Conservation (phyloP, 2,797 vertebrate species). For the Hirundo rustica region DNA sequence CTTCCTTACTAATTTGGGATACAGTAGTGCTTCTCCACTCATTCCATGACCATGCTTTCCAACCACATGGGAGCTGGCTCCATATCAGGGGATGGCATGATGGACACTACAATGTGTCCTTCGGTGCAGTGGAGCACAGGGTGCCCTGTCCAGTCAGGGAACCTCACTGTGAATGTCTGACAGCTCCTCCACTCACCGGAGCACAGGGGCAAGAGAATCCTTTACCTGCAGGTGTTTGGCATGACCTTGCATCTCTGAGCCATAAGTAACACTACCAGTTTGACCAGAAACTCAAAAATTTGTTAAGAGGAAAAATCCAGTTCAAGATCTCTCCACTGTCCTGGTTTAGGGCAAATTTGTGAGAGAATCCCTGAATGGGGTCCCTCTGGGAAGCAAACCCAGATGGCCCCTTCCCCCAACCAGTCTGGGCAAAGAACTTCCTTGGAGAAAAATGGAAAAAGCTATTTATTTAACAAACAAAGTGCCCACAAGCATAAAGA, state of each 20-base stretch:
- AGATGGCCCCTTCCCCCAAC: no score
- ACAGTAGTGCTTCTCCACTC: not conserved
- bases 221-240: not conserved
- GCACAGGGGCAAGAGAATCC: not conserved
- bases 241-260: not conserved
- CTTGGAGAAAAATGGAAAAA: no score
- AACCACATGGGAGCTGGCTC: fast-evolving
- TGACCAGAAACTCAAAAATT: not conserved
- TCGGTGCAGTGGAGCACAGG: fast-evolving
- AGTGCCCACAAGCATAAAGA: no score
- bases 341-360: no score
- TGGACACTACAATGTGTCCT: not conserved
- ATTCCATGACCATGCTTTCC: not conserved
- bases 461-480: no score
- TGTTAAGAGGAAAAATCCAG: not conserved
- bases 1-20: not conserved
- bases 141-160: not conserved
- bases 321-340: not conserved
- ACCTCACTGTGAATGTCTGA: not conserved
- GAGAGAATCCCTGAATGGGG: no score
- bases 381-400: no score
- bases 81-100: fast-evolving
- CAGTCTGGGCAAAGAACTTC: no score
- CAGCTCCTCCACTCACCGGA: not conserved
- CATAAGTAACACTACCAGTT: not conserved